Evolutionary conservation across 2,113 vertebrate genomes (phyloP).

Genomic region (Leuciscus idus): DNA sequence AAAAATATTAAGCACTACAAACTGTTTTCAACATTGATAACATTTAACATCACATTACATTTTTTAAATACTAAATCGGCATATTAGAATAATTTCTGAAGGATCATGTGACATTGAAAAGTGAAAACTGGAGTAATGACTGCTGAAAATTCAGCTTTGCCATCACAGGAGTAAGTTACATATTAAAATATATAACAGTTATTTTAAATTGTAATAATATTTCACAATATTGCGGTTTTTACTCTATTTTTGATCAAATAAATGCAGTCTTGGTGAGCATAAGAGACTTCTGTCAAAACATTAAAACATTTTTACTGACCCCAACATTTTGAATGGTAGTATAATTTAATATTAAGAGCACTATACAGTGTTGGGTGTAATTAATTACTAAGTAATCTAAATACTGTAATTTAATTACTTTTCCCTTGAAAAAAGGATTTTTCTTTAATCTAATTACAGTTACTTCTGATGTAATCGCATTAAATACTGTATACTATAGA

Average conservation of each 20-base stretch:
- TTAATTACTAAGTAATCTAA: too few species aligned
- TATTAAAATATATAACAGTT: neutral
- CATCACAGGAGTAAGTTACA: neutral
- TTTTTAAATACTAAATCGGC: neutral
- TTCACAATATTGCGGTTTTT: neutral
- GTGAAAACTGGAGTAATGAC: neutral
- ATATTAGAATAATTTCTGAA: neutral
- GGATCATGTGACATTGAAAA: neutral
- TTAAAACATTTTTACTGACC: too few species aligned
- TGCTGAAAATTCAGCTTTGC: neutral
- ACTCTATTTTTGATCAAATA: neutral
- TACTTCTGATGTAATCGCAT: too few species aligned
- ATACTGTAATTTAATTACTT: too few species aligned
- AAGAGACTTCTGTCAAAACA: too few species aligned
- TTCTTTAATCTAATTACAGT: too few species aligned
- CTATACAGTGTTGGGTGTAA: too few species aligned
- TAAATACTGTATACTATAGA: too few species aligned
- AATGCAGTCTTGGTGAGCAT: too few species aligned
- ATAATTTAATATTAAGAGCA: neutral
- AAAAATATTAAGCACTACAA: neutral
- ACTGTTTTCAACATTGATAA: too few species aligned
- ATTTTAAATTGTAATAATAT: neutral
- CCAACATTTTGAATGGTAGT: neutral
- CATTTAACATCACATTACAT: too few species aligned
- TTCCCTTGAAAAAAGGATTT: too few species aligned